phyloP scores from a whole-genome alignment of 1,140 invertebrate genomes.

The Orussus abietinus region DNA sequence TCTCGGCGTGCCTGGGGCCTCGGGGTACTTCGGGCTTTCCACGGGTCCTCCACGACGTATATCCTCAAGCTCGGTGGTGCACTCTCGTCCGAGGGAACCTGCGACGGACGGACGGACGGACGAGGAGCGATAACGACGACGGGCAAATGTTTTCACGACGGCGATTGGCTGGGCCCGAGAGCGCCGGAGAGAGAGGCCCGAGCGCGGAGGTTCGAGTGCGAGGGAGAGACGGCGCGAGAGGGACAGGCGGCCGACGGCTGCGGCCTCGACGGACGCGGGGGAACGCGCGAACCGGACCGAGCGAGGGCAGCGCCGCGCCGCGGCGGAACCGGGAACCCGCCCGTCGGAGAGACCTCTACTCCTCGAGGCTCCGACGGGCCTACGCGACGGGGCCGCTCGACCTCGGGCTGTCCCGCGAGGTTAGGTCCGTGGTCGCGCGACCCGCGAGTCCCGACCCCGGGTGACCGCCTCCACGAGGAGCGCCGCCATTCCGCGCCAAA shows the following conservation, averaged over 20 bases:
- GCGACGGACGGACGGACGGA: conserved; percentile 27
- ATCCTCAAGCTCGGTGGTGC: too few species aligned
- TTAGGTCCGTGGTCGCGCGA: too few species aligned
- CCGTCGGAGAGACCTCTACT: too few species aligned
- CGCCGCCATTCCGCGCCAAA: too few species aligned
- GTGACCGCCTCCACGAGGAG: too few species aligned
- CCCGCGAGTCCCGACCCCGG: too few species aligned
- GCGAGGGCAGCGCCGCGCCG: conserved; percentile 7
- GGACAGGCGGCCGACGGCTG: conserved; percentile 18
- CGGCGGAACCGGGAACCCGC: conserved; percentile 5
- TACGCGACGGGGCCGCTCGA: too few species aligned
- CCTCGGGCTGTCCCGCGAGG: too few species aligned
- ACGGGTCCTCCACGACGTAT: too few species aligned
- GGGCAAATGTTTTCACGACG: conserved; percentile 44
- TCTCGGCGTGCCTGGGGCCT: background rate
- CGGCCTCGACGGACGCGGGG: conserved; percentile 6
- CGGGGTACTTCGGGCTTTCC: too few species aligned
- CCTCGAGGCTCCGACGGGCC: too few species aligned
- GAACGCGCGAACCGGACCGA: too few species aligned
- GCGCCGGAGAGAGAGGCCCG: background rate
- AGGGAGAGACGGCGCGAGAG: background rate
- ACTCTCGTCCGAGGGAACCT: conserved; percentile 12
- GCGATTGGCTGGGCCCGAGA: conserved; percentile 30
- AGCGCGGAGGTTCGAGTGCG: background rate
- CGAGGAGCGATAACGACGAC: conserved; percentile 30